Base-by-base conservation (phyloP, 2,888 invertebrate species). In the Catocala sponsa region DNA sequence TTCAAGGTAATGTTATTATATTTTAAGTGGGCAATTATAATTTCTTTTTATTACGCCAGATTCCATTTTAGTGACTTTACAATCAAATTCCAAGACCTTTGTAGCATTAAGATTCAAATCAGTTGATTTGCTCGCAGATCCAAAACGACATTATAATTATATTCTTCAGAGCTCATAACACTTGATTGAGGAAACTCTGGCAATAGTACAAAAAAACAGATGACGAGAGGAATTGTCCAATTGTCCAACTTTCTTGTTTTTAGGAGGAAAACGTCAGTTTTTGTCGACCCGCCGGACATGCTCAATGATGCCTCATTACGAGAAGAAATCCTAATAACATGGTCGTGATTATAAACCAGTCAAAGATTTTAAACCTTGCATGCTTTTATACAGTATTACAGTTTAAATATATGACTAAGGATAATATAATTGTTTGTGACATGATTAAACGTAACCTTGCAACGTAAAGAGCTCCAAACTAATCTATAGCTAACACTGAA, bases 191-290 rank as follows among this genome's bases (percentile, higher is more conserved):
- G 54, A 49, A 49, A 59, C 35, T 58, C 25, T 32, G 48, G n/a
- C 15, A 38, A 38, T 38, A 38, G 38, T 47, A 54, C 49, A 55
- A 59, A 55, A n/a, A 59, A 54, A 54, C 42, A 55, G 46, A 55
- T 55, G 55, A 60, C 44, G 46, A 13, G 49, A 50, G 41, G 25
- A 55, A 51, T 11, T 51, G 60, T 55, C 44, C 32, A 55, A 51
- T 11, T 51, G 60, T 55, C 44, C 32, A 54, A 60, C 25, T 55
- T 55, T 60, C 54, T 60, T 60, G 50, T 60, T 60, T 46, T 55
- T 41, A 33, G 2, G 35, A 50, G 44, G 50, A 44, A 60, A 60
- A 60, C 55, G 60, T 33, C 61, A 52, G 44, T 52, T 59, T 53
- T 47, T 52, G 56, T 61, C 35, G 43, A 56, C 35, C 33, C 32